Percentiles rank a stretch among this genome's conserved stretches.
These are phyloP conservation scores for Rhopilema esculentum DNA, from an alignment of 30 jellyfish, hydroid and myxozoan genomes.

Conservation along the genomic window DNA sequence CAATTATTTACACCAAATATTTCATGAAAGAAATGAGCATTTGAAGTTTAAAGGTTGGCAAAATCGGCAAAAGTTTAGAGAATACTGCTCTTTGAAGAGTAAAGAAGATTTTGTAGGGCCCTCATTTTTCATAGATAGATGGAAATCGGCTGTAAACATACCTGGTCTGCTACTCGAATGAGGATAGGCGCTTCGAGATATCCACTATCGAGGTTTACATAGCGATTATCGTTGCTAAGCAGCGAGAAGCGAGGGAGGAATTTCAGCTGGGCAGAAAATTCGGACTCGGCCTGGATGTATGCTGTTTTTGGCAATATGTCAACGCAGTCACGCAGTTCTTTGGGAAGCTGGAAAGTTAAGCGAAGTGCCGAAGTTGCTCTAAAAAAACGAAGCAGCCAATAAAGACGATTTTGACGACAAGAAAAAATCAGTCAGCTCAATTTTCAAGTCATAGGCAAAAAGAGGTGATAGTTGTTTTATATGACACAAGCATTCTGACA, in stretches of 20 bases:
- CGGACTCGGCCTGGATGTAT: slow-evolving; percentile 96
- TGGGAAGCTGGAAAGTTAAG: slow-evolving; percentile 88
- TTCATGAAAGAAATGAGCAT: too few species aligned
- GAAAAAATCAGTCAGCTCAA: background rate
- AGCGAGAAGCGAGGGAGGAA: slow-evolving; percentile 87
- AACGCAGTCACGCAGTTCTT: slow-evolving; percentile 80
- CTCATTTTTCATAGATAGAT: too few species aligned
- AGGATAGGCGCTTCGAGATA: slow-evolving; percentile 80
- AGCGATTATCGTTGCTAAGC: slow-evolving; percentile 68
- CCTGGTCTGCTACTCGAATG: slow-evolving; percentile 98
- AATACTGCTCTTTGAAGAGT: too few species aligned
- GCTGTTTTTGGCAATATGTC: slow-evolving; percentile 96
- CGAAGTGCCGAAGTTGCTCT: slow-evolving; percentile 98
- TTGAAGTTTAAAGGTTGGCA: too few species aligned
- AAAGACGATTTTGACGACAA: background rate
- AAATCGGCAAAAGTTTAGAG: too few species aligned
- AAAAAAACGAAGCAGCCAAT: background rate
- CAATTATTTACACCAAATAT: too few species aligned
- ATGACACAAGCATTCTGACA: too few species aligned
- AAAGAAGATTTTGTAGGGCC: too few species aligned
- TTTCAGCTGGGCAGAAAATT: slow-evolving; percentile 95
- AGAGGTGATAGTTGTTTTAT: too few species aligned
- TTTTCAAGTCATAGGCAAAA: background rate
- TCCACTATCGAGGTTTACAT: slow-evolving; percentile 47
- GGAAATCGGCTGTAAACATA: background rate